phyloP scores from a whole-genome alignment of 2,113 vertebrate species.

The Macheiramphus alcinus region DNA sequence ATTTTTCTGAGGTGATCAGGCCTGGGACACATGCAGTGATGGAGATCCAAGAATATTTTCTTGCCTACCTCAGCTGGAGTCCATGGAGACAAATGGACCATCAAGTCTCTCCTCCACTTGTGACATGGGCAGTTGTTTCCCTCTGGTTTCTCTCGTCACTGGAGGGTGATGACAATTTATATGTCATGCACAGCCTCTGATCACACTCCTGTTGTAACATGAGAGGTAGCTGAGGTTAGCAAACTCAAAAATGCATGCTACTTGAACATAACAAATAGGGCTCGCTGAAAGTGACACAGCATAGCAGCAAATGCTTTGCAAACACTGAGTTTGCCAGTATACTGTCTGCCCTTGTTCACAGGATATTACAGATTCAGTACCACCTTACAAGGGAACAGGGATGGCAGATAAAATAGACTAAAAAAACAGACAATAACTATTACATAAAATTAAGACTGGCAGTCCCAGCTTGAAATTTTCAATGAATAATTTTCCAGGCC shows the following conservation, averaged over 20 bases:
- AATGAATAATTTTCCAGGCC: background rate
- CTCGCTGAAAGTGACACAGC: background rate
- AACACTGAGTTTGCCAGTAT: background rate
- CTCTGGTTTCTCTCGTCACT: background rate
- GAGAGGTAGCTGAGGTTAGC: background rate
- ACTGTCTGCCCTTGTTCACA: background rate
- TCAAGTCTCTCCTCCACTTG: background rate
- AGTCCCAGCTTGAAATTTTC: background rate
- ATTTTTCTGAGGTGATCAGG: background rate
- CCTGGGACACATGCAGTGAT: background rate
- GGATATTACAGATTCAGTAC: background rate
- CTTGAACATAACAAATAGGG: background rate
- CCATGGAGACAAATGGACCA: background rate
- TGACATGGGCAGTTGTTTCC: background rate
- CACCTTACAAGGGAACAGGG: background rate
- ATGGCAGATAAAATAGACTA: background rate
- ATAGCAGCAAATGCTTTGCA: background rate
- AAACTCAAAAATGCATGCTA: background rate
- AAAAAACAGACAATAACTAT: background rate
- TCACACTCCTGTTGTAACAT: background rate
- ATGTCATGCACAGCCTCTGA: background rate
- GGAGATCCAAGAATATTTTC: background rate
- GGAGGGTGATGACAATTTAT: background rate
- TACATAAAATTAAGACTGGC: background rate
- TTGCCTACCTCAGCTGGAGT: background rate